Evolutionary conservation across 92 coral and sea anemone genomes (phyloP), one percentile per base, ranked within the genome.

Genomic region (Parazoanthus darwini): DNA sequence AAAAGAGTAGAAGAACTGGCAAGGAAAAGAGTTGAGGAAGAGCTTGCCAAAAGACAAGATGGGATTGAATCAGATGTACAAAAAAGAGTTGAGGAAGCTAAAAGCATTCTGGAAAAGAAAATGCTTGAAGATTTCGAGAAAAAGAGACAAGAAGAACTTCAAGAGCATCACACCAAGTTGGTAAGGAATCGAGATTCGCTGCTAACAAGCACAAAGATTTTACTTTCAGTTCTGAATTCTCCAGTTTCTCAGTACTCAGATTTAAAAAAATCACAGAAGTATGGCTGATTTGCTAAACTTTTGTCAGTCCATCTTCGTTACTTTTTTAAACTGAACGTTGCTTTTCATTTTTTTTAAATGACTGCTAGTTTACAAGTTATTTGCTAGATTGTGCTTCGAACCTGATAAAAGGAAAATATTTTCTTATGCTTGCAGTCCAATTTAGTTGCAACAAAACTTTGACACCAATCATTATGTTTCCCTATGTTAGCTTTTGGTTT

Each of bases 61-160:
- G 99, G 96, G 72, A 97, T 97, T 88, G 99, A 97, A 88, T 92
- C 90, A 18, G 97, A 96, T 89, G 99, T 97, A 25, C 91, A 92
- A 84, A 84, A 96, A 73, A 90, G 99, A 81, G 98, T 97, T 35
- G 99, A 97, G 80, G 99, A 97, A 88, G 99, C 99, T 9, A 97
- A 97, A 85, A 89, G 86, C 81, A 94, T 97, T 20, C 93, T 97
- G 96, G 99, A 97, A 77, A 95, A 97, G 86, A 98, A 95, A 80
- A 91, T 97, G 95, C 92, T 97, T 67, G 99, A 97, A 77, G 99
- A 97, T 86, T 97, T 97, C 92, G 99, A 97, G 74, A 95, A 92
- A 84, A 94, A 94, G 74, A 93, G 94, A 77, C 95, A 92, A 78
- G 99, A 97, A 78, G 98, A 97, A 74, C 90, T 92, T 43, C 96